phyloP scores from a whole-genome alignment of 2,113 vertebrate species.

The Pitta sordida region DNA sequence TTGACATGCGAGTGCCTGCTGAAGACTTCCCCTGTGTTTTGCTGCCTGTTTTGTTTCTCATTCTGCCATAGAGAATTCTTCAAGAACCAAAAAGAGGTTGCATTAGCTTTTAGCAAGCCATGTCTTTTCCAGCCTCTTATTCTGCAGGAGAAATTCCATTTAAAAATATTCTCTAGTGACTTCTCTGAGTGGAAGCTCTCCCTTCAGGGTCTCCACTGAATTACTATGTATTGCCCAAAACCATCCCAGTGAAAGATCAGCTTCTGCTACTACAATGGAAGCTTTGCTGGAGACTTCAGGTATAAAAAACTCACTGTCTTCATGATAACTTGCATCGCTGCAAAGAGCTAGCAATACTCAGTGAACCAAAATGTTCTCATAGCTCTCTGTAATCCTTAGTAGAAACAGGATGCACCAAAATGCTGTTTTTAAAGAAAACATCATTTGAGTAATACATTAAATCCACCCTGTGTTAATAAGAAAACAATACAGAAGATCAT shows the following conservation, averaged over 20 bases:
- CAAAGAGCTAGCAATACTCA: background rate
- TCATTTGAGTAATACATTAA: background rate
- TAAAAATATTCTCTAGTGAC: background rate
- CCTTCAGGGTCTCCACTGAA: background rate
- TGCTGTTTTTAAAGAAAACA: background rate
- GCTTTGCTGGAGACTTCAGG: background rate
- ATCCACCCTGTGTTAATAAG: background rate
- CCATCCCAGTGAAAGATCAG: background rate
- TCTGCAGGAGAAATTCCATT: background rate
- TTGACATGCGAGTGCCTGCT: conserved; percentile 82
- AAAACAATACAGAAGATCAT: background rate
- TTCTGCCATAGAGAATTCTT: conserved; percentile 92
- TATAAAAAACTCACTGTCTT: background rate
- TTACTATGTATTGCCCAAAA: background rate
- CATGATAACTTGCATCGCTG: background rate
- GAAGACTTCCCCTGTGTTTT: conserved; percentile 91
- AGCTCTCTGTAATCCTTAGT: background rate
- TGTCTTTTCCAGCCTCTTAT: background rate
- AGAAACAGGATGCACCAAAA: background rate
- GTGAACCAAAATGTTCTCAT: background rate
- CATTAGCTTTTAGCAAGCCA: conserved; percentile 12
- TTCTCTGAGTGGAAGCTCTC: background rate
- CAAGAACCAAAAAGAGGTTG: conserved; percentile 19
- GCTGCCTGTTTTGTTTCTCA: conserved; percentile 90
- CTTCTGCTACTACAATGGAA: background rate